phyloP scores from a whole-genome alignment of 2,113 vertebrate genomes.

The Athene noctua region DNA sequence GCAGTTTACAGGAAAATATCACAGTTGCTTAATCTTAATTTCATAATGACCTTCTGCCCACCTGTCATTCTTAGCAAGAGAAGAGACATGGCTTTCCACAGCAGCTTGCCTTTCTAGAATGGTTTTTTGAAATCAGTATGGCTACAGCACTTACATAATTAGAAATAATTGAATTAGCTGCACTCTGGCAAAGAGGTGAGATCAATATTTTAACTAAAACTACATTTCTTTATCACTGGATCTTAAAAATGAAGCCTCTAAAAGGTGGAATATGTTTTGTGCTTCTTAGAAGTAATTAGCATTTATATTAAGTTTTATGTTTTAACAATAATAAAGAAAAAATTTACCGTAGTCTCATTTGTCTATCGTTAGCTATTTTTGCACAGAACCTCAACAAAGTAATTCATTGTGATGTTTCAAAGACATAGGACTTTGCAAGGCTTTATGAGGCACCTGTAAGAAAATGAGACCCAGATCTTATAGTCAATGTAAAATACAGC shows the following conservation, averaged over 20 bases:
- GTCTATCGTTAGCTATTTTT: not conserved
- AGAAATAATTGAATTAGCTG: slow-evolving; percentile 68
- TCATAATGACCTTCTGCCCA: not conserved
- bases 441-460: not conserved
- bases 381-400: not conserved
- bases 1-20: not conserved
- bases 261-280: not conserved
- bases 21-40: not conserved
- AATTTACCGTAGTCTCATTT: not conserved
- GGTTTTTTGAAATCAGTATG: slow-evolving; percentile 35
- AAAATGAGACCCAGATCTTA: not conserved
- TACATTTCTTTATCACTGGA: slow-evolving; percentile 53
- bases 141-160: slow-evolving; percentile 37
- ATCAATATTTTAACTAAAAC: slow-evolving; percentile 67
- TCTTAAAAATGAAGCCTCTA: slow-evolving; percentile 59
- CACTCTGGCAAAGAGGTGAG: slow-evolving; percentile 44
- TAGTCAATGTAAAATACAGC: not conserved
- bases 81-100: not conserved
- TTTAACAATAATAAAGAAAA: slow-evolving; percentile 47
- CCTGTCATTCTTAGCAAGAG: not conserved
- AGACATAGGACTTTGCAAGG: not conserved
- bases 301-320: slow-evolving; percentile 55
- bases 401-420: not conserved
- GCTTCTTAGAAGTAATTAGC: slow-evolving; percentile 35
- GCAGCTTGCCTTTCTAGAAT: not conserved